These are phyloP conservation scores for Esox lucius DNA, from an alignment of 2,797 vertebrate species.

Conservation along the genomic window DNA sequence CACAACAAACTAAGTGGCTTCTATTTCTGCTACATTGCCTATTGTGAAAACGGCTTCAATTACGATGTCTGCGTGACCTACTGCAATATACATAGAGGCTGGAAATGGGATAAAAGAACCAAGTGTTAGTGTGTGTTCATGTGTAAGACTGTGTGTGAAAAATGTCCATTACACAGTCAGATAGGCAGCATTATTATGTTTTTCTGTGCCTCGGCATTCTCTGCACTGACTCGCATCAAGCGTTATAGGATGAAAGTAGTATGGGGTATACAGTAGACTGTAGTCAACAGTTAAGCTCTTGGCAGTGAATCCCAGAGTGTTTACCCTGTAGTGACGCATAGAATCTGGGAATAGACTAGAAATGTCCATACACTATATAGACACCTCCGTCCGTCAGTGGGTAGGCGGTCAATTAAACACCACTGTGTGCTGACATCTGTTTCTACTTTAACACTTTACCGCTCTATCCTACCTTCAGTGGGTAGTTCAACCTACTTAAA, in stretches of 20 bases:
- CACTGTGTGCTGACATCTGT: constrained; percentile 15
- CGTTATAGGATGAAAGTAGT: neutral
- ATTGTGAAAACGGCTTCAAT: no score
- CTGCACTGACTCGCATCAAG: neutral
- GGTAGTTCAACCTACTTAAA: neutral
- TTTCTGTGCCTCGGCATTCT: neutral
- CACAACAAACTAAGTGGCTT: neutral
- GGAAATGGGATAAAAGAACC: neutral
- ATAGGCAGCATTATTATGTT: neutral
- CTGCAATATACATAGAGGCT: neutral
- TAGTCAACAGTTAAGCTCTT: neutral
- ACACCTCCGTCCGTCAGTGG: constrained; percentile 13
- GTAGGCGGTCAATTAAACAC: constrained; percentile 37
- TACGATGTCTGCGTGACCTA: no score
- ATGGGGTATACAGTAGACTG: neutral
- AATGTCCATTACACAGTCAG: neutral
- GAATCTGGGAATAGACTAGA: neutral
- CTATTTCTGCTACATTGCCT: neutral
- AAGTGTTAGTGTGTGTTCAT: neutral
- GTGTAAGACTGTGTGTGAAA: neutral
- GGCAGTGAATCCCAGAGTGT: neutral
- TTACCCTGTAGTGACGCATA: neutral
- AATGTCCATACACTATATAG: constrained; percentile 10
- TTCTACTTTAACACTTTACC: neutral
- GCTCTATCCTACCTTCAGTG: neutral